Base-by-base conservation (phyloP, 2,888 invertebrate genomes). In the Cordilura impudica region DNA sequence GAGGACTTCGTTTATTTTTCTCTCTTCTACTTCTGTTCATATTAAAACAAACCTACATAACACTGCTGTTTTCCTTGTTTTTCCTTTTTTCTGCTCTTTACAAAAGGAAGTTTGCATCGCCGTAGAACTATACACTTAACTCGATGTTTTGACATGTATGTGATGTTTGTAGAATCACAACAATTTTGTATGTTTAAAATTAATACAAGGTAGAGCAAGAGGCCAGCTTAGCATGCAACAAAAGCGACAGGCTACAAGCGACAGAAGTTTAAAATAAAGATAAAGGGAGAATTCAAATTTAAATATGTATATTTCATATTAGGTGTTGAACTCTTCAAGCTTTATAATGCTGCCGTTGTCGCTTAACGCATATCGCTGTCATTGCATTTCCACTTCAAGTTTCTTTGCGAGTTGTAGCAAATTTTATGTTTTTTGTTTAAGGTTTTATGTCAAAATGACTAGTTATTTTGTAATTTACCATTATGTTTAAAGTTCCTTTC, bases 391-490 rank as follows among this genome's bases (percentile, higher is more conserved):
- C 4, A n/a, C 12, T n/a, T 12, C 1, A 0, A 39, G 35, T n/a
- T 12, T 39, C n/a, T 39, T 12, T n/a, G n/a, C n/a, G n/a, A 39
- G n/a, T n/a, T 39, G 4, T n/a, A 2, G 12, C n/a, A 12, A 35
- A 35, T 8, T 12, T 35, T 2, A 47, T 54, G 54, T 45, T 71
- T 79, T 71, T 60, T 79, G 63, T 67, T n/a, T 35, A 12, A 47
- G 61, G 54, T 45, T 71, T 79, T 71, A 66, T 79, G 63, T 67
- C 66, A 75, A 79, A 75, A 75, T 79, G 67, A 67, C 71, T 79
- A 71, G 79, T 75, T 63, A 63, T 56, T 73, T 72, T 67, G 45
- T 72, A 73, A 47, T 54, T 61, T 67, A 74, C 19, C 54, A 47
- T 66, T 66, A 14, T 69, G 47, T 67, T 65, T 26, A 49, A 26